Evolutionary conservation across 1,140 invertebrate genomes (phyloP).

Genomic region (Oncopodura yosiiana): DNA sequence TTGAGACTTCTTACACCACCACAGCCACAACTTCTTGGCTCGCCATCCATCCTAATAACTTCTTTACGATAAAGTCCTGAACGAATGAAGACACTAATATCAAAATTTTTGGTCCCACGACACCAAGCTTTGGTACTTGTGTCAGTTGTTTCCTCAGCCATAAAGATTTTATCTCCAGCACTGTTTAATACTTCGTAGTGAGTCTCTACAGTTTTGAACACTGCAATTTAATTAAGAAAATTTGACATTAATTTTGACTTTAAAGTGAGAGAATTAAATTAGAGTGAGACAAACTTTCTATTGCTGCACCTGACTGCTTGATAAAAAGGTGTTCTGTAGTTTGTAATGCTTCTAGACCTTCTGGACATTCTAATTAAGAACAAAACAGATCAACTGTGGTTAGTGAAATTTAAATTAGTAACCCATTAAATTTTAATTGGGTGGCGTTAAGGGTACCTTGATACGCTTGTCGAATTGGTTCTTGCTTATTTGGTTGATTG

Average conservation of each 20-base stretch:
- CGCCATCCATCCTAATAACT: conserved; percentile 25
- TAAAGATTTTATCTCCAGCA: conserved; percentile 25
- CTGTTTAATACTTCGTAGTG: conserved; percentile 26
- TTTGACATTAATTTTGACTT: background rate
- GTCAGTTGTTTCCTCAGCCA: conserved; percentile 26
- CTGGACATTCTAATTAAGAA: conserved; percentile 11
- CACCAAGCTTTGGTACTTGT: conserved; percentile 26
- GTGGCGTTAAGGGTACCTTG: too few species aligned
- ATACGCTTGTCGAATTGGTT: too few species aligned
- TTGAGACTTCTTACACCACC: conserved; percentile 14
- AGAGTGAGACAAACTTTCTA: conserved; percentile 20
- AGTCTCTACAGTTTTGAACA: conserved; percentile 9
- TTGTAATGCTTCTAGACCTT: conserved; percentile 24
- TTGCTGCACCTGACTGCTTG: conserved; percentile 27
- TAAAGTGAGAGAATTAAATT: background rate
- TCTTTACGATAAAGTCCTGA: conserved; percentile 21
- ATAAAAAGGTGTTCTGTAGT: conserved; percentile 26
- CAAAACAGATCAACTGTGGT: background rate
- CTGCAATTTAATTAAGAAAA: background rate
- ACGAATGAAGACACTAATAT: conserved; percentile 22
- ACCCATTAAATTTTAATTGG: too few species aligned
- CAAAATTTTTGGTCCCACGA: conserved; percentile 26
- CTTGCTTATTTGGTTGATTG: too few species aligned
- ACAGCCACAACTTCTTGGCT: conserved; percentile 26
- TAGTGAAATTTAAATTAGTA: background rate